These are phyloP conservation scores for Acronicta psi DNA, from an alignment of 2,888 invertebrate genomes.

Conservation along the genomic window DNA sequence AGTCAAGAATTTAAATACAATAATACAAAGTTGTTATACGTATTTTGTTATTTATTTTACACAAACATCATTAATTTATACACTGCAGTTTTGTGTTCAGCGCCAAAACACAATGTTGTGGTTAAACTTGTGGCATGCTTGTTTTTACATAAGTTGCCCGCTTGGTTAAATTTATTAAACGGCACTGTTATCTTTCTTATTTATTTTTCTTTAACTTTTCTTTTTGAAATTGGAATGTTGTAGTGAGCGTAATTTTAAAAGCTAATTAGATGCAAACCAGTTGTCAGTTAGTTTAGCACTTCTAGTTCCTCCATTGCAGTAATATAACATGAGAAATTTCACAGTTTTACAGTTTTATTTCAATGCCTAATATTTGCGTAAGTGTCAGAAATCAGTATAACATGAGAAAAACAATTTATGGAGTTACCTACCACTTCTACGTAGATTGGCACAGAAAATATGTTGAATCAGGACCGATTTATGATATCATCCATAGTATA, in stretches of 20 bases:
- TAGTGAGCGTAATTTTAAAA: not conserved
- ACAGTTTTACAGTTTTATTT: too few species aligned
- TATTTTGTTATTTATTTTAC: slow-evolving; percentile 6
- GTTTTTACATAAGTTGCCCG: slow-evolving; percentile 17
- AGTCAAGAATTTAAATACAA: not conserved
- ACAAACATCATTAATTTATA: slow-evolving; percentile 17
- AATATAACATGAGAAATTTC: not conserved
- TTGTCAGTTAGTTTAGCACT: not conserved
- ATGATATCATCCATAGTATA: too few species aligned
- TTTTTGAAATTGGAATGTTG: not conserved
- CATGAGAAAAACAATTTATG: not conserved
- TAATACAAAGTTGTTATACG: not conserved
- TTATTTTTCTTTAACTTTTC: not conserved
- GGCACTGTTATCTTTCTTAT: slow-evolving; percentile 1
- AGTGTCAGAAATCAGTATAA: too few species aligned
- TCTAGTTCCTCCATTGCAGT: not conserved
- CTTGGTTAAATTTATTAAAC: slow-evolving; percentile 24
- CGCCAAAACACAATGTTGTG: slow-evolving; percentile 25
- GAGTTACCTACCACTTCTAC: too few species aligned
- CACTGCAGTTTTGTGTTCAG: slow-evolving; percentile 13
- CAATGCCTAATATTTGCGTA: too few species aligned
- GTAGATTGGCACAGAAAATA: too few species aligned
- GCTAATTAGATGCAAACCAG: slow-evolving; percentile 3
- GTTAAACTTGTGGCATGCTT: slow-evolving; percentile 13
- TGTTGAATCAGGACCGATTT: too few species aligned